Evolutionary conservation across 2,113 vertebrate genomes (phyloP).

Genomic region (Sander vitreus): DNA sequence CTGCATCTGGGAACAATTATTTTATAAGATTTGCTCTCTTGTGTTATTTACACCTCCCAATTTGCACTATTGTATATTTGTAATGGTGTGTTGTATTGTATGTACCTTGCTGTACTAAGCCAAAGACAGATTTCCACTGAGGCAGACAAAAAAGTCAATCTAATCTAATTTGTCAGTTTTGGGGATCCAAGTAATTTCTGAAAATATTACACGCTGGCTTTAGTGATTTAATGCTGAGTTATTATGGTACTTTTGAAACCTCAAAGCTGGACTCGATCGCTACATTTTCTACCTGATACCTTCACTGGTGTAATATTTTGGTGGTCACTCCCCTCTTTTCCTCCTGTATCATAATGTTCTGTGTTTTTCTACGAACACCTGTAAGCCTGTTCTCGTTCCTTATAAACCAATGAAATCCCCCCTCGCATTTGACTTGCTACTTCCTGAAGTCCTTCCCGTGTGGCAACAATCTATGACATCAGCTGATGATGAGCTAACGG

Average conservation of each 20-base stretch:
- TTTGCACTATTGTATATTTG: too few relatives aligned
- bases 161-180: background rate
- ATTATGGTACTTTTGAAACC: background rate
- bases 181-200: background rate
- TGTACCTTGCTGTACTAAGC: background rate
- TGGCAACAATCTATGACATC: slow-evolving; percentile 50
- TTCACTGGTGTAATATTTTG: background rate
- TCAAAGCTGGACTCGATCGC: background rate
- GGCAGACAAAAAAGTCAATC: background rate
- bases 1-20: too few relatives aligned
- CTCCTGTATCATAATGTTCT: slow-evolving; percentile 5
- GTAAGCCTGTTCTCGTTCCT: slow-evolving; percentile 39
- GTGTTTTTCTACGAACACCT: slow-evolving; percentile 38
- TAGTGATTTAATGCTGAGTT: background rate
- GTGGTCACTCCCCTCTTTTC: background rate
- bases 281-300: background rate
- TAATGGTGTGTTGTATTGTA: too few relatives aligned
- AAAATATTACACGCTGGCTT: background rate
- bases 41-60: too few relatives aligned
- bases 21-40: too few relatives aligned
- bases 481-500: slow-evolving; percentile 62
- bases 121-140: background rate
- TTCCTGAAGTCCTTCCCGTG: slow-evolving; percentile 31
- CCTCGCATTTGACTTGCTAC: slow-evolving; percentile 73
- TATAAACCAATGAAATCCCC: slow-evolving; percentile 21